A percentile compares a stretch with the other conserved stretches of the same genome.
Evolutionary conservation across 2,888 invertebrate species (phyloP).

Genomic region (Drosophila testacea): DNA sequence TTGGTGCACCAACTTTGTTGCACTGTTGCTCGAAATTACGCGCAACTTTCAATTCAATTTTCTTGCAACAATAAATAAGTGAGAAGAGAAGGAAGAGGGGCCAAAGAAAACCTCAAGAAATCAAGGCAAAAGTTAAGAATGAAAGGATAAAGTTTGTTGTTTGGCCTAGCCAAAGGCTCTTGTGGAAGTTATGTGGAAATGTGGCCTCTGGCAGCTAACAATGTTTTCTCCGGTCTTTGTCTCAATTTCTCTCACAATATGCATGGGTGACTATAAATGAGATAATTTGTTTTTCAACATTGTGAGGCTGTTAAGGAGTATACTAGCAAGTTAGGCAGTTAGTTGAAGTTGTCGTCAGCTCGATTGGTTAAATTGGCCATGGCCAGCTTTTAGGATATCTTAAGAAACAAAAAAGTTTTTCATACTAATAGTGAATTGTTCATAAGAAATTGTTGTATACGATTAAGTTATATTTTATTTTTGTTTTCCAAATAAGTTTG

Average conservation of each 20-base stretch:
- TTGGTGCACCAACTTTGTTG: constrained; percentile 37
- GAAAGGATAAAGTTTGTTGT: constrained; percentile 51
- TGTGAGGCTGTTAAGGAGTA: constrained; percentile 1
- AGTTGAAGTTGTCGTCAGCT: constrained; percentile 5
- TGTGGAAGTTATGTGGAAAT: constrained; percentile 38
- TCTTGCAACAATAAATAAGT: constrained; percentile 41
- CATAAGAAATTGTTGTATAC: too few relatives aligned
- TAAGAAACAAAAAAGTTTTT: too few relatives aligned
- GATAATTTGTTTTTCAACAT: constrained; percentile 51
- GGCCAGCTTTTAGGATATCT: too few relatives aligned
- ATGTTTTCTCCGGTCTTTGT: not conserved
- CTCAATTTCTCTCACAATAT: constrained; percentile 18
- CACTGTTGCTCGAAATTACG: constrained; percentile 46
- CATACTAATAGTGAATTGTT: too few relatives aligned
- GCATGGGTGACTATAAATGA: constrained; percentile 26
- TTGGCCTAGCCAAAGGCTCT: constrained; percentile 31
- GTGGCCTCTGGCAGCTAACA: constrained; percentile 21
- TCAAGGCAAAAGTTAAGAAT: constrained; percentile 54
- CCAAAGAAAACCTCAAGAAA: constrained; percentile 43
- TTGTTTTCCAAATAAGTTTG: too few relatives aligned
- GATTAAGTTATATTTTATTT: too few relatives aligned
- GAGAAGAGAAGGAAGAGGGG: not conserved
- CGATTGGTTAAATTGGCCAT: too few relatives aligned
- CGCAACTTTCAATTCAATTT: constrained; percentile 61
- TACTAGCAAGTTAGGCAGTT: constrained; percentile 4